Base-by-base conservation (phyloP, 2,888 invertebrate species). In the Xanthia icteritia region DNA sequence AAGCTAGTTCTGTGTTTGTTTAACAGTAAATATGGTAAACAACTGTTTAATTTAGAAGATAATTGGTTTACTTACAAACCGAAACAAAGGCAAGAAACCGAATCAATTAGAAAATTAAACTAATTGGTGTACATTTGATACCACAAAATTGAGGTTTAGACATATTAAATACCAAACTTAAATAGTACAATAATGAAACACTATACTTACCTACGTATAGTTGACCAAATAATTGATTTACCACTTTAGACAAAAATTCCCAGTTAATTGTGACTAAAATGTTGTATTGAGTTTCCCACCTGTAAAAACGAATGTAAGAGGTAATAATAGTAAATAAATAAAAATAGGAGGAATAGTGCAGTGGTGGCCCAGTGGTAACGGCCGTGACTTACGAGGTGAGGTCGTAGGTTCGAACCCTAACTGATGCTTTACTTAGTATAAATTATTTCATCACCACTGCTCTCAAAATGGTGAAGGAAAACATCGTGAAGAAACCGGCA, bases 71-170 rank as follows among this genome's bases (percentile, higher is more conserved):
- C 51, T 60, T 48, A 58, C 54, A 45, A 73, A 81, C 56, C 27
- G 36, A 73, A 73, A 82, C 85, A 85, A 79, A 73, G 72, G 72
- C 51, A 74, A 74, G 76, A 82, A 85, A 77, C 66, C 54, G 60
- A 73, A 76, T 76, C 13, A 65, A 73, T 85, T 76, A 63, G 27
- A 60, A 73, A 81, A 66, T 76, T 45, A 27, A 61, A 67, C 56
- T 75, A 70, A 84, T 79, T 77, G 66, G 74, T 78, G 75, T 82
- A 70, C 27, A 74, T 76, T 82, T 70, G 36, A 70, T 64, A 69
- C 75, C 73, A 79, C 60, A 54, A 75, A 58, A 23, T 48, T 79
- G 61, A 58, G 66, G 74, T 69, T 69, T 60, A 54, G 56, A 48
- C 27, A 63, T 60, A 67, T 54, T 70, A 48, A n/a, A 63, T 54